These are phyloP conservation scores for Ophion slaviceki DNA, from an alignment of 2,888 invertebrate genomes.

Conservation along the genomic window DNA sequence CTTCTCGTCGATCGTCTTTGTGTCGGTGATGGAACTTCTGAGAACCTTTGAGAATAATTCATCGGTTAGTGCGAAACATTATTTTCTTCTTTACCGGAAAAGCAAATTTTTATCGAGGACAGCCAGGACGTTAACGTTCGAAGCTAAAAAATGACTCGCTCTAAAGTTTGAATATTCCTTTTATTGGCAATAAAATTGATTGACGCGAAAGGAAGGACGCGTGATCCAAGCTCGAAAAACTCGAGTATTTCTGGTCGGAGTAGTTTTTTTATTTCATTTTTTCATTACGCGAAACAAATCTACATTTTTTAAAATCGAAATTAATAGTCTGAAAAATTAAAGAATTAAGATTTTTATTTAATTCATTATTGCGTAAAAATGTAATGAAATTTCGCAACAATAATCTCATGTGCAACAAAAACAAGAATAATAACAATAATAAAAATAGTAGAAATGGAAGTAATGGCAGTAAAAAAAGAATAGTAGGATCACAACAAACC, in stretches of 20 bases:
- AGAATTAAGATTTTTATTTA: too few relatives aligned
- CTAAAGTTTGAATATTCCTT: not conserved
- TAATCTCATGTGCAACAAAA: too few relatives aligned
- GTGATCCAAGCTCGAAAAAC: not conserved
- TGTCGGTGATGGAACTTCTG: slow-evolving; percentile 72
- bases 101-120: not conserved
- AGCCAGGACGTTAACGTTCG: not conserved
- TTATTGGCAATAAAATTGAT: not conserved
- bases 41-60: slow-evolving; percentile 73
- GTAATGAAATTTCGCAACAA: too few relatives aligned
- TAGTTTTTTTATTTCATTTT: too few relatives aligned
- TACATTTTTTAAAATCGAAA: too few relatives aligned
- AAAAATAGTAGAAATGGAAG: too few relatives aligned
- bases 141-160: not conserved
- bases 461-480: too few relatives aligned
- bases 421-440: too few relatives aligned
- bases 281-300: too few relatives aligned
- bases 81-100: not conserved
- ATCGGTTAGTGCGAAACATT: not conserved
- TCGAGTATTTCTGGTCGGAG: not conserved
- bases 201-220: not conserved
- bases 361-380: too few relatives aligned
- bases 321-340: too few relatives aligned
- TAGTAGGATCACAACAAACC: too few relatives aligned
- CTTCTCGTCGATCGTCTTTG: slow-evolving; percentile 85